A percentile compares a stretch with the other conserved stretches of the same genome.
These are phyloP conservation scores for Xestia xanthographa DNA, from an alignment of 2,888 invertebrate species.

Conservation along the genomic window DNA sequence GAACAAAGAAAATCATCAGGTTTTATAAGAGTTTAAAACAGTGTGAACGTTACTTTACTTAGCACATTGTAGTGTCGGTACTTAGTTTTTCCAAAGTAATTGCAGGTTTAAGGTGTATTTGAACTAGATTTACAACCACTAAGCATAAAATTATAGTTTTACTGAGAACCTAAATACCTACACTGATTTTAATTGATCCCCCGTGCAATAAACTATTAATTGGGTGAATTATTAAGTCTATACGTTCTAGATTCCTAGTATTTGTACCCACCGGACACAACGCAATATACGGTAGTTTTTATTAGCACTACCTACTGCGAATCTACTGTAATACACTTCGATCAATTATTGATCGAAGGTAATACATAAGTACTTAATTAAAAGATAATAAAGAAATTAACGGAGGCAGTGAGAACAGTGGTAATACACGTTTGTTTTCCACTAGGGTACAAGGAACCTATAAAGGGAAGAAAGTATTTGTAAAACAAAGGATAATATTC, in stretches of 20 bases:
- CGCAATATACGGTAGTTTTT: background rate
- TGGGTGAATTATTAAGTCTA: slow-evolving; percentile 17
- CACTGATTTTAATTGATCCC: slow-evolving; percentile 9
- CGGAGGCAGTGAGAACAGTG: background rate
- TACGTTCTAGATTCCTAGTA: slow-evolving; percentile 15
- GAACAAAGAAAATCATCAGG: slow-evolving; percentile 13
- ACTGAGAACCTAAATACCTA: background rate
- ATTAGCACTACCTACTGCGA: background rate
- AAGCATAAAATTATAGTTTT: background rate
- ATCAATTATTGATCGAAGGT: no score
- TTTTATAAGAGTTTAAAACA: no score
- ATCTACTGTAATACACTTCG: no score
- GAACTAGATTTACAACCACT: slow-evolving; percentile 11
- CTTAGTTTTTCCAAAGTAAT: slow-evolving; percentile 14
- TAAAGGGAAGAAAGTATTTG: background rate
- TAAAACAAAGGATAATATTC: background rate
- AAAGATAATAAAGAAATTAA: background rate
- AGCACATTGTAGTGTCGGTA: background rate
- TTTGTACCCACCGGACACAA: background rate
- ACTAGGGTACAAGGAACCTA: background rate
- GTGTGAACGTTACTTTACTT: slow-evolving; percentile 2
- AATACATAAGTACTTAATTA: no score
- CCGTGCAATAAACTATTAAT: slow-evolving; percentile 1
- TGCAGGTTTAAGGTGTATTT: background rate
- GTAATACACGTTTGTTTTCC: background rate